Percentiles rank a stretch among this genome's conserved stretches.
phyloP scores from a whole-genome alignment of 2,797 vertebrate genomes.

The Oophaga sylvatica region DNA sequence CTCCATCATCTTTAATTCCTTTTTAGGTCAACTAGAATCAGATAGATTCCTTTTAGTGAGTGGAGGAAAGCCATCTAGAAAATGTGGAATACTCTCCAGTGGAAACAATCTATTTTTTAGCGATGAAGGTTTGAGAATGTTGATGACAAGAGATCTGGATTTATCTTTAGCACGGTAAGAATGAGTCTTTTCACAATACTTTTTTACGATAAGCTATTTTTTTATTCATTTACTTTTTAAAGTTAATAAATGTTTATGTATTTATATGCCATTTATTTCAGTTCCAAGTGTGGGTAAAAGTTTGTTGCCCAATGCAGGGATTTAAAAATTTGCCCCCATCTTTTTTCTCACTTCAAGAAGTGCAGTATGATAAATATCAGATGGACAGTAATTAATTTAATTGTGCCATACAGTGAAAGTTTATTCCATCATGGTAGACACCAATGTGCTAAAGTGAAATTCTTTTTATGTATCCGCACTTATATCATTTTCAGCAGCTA shows the following conservation, averaged over 20 bases:
- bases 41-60: conserved; percentile 89
- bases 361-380: neutral
- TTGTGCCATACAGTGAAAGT: no score
- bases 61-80: conserved; percentile 94
- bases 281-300: neutral
- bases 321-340: neutral
- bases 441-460: no score
- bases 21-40: conserved; percentile 83
- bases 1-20: conserved; percentile 37
- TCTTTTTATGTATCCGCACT: no score
- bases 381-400: no score
- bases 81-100: conserved; percentile 96
- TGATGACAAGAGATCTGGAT: conserved; percentile 93
- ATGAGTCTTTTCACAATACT: neutral
- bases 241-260: neutral
- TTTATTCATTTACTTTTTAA: neutral
- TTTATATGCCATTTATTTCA: neutral
- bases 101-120: conserved; percentile 98
- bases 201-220: neutral
- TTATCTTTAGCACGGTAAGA: conserved; percentile 94
- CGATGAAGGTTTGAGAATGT: conserved; percentile 93
- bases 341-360: neutral
- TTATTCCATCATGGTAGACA: no score
- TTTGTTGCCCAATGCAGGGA: neutral
- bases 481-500: no score